A percentile compares a stretch with the other conserved stretches of the same genome.
Evolutionary conservation across 2,113 vertebrate genomes (phyloP).

Genomic region (Sinocyclocheilus grahami): DNA sequence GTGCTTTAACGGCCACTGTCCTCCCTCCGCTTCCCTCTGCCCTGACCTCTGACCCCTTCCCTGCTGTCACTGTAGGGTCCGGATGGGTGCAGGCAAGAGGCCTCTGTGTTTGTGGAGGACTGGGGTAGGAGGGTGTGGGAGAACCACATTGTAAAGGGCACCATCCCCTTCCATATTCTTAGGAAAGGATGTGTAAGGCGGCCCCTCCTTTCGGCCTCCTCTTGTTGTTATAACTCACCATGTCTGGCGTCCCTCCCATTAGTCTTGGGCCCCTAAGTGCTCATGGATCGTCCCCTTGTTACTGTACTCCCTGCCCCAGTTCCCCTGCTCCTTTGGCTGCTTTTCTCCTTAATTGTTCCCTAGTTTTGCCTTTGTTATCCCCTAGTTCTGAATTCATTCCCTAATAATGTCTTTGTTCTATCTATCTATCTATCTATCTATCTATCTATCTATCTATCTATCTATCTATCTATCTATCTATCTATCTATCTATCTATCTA

Average conservation of each 20-base stretch:
- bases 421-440: no score
- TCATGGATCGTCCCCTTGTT: constrained; percentile 17
- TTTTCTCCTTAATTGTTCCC: not conserved
- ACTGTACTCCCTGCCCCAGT: not conserved
- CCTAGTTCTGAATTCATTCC: not conserved
- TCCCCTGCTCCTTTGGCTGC: constrained; percentile 3
- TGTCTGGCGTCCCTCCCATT: constrained; percentile 47
- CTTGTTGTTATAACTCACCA: constrained; percentile 42
- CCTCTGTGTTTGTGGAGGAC: constrained; percentile 78
- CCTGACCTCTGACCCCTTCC: constrained; percentile 42
- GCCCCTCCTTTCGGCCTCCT: constrained; percentile 49
- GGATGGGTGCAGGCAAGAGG: constrained; percentile 69
- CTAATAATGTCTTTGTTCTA: not conserved
- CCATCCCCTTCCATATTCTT: constrained; percentile 78
- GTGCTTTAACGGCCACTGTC: constrained; percentile 38
- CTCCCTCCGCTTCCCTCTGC: constrained; percentile 27
- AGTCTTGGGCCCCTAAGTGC: constrained; percentile 27
- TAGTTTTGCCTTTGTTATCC: not conserved
- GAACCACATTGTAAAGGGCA: constrained; percentile 78
- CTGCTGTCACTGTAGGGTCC: constrained; percentile 73
- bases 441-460: no score
- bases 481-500: not conserved
- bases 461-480: no score
- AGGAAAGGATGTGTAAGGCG: constrained; percentile 78
- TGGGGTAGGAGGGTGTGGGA: constrained; percentile 81